Conservation (phyloP, 2,113 vertebrate species). For the Leptobrachium leishanense region DNA sequence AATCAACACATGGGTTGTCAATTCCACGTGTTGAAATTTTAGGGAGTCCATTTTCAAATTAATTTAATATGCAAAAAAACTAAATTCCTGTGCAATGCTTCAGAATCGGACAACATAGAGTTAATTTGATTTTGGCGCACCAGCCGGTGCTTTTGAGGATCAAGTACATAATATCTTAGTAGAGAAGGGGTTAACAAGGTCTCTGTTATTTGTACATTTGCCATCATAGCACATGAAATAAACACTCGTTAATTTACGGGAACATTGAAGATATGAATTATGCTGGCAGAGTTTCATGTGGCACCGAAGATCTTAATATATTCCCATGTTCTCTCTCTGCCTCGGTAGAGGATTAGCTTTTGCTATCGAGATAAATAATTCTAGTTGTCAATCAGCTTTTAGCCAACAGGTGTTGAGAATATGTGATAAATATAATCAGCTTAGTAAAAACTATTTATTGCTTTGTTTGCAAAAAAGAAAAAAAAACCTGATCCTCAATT, state of each 20-base stretch:
- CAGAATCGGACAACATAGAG: no score
- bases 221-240: background rate
- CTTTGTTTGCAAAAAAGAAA: conserved; percentile 39
- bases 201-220: no score
- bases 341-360: conserved; percentile 31
- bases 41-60: no score
- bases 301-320: conserved; percentile 27
- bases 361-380: conserved; percentile 44
- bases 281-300: conserved; percentile 7
- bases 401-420: conserved; percentile 46
- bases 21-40: no score
- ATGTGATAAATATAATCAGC: conserved; percentile 46
- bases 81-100: no score
- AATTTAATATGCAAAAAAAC: no score
- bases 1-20: no score
- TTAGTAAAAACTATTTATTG: conserved; percentile 34
- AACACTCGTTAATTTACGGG: conserved; percentile 8
- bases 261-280: conserved; percentile 23
- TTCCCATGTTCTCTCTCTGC: conserved; percentile 25
- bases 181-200: no score
- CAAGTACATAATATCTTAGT: no score
- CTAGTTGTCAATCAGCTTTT: conserved; percentile 33
- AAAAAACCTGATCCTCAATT: conserved; percentile 35
- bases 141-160: no score
- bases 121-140: no score